Base-by-base conservation (phyloP, 2,797 vertebrate species). In the Sebastes variabilis region DNA sequence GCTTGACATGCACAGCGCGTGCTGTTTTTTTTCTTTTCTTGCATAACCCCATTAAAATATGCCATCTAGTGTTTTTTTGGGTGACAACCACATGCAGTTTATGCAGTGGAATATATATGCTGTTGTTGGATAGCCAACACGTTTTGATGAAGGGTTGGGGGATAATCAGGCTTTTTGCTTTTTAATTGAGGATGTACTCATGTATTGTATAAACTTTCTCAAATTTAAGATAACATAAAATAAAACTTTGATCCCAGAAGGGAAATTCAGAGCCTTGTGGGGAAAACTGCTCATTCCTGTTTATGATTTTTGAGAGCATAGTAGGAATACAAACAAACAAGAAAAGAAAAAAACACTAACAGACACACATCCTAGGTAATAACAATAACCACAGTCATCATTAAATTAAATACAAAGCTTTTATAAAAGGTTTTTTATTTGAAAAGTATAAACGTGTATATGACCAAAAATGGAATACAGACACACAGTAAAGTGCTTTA, bases 1-100 rank as follows among this genome's bases (percentile, higher is more conserved):
- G 84, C 58, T 32, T 64, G 58, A 74, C 59, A 27, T 55, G 79
- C 70, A 72, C 11, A 52, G 72, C 54, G 72, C 27, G 14, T 68
- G 66, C 60, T 74, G 64, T 49, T 85, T 80, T 56, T 25, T 6
- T 7, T 25, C 1, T 58, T 25, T 25, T 27, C 4, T 7, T 58
- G 30, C 25, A 34, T 66, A 68, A 77, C 58, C 60, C 66, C 22
- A n/a, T 73, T 64, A 76, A 78, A 82, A 82, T 74, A 9, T 65
- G 89, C 89, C 91, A 92, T 68, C 91, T 93, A 87, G 92, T 87
- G 92, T 79, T 42, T 56, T 70, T 70, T 69, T n/a, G 11, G 34
- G 32, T 67, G 30, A 14, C 38, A 64, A 24, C 32, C 49, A 30
- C 73, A 22, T 42, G 68, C 4, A n/a, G 25, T 0, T 4, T 5